Evolutionary conservation across 1,140 invertebrate genomes (phyloP).

Genomic region (Solenopsis invicta): DNA sequence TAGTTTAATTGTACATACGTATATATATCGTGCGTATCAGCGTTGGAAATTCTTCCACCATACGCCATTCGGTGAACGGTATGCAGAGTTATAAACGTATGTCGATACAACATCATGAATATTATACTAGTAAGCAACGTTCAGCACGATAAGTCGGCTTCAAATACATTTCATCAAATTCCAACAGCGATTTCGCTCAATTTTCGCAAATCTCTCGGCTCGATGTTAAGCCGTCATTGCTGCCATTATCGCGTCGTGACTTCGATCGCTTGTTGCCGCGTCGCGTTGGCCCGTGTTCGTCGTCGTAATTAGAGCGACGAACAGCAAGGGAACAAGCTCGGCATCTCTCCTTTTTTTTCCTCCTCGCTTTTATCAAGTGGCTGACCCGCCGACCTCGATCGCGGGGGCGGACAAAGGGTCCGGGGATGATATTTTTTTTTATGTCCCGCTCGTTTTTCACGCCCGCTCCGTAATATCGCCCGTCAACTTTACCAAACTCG

Average conservation of each 20-base stretch:
- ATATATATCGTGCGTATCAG: background rate
- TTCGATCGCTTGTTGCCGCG: constrained; percentile 21
- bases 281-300: background rate
- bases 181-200: background rate
- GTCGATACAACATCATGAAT: constrained; percentile 5
- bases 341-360: constrained; percentile 10
- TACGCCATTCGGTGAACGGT: background rate
- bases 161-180: background rate
- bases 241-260: background rate
- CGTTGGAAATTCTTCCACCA: constrained; percentile 9
- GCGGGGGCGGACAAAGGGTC: constrained; percentile 19
- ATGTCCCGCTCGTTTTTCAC: constrained; percentile 69
- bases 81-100: background rate
- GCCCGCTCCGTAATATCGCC: constrained; percentile 68
- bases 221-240: background rate
- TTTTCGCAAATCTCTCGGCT: background rate
- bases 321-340: constrained; percentile 24
- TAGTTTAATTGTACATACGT: constrained; percentile 47
- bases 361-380: constrained; percentile 59
- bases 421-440: constrained; percentile 40
- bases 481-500: constrained; percentile 71
- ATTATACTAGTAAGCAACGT: background rate
- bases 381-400: constrained; percentile 6
- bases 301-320: constrained; percentile 36
- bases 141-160: background rate